A percentile compares a stretch with the other conserved stretches of the same genome.
Conservation (phyloP, 2,113 vertebrate species). For the Steatornis caripensis region DNA sequence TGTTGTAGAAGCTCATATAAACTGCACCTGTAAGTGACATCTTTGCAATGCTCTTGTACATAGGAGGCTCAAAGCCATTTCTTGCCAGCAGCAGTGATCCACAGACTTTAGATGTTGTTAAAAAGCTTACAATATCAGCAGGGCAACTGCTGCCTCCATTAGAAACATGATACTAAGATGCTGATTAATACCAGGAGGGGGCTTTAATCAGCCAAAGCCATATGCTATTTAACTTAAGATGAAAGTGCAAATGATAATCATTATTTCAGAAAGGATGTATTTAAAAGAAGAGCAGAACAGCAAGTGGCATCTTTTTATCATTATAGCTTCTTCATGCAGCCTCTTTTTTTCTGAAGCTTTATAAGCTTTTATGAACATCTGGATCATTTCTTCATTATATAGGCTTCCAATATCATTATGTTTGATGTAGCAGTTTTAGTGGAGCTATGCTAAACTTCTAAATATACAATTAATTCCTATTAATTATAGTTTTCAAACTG, state of each 20-base stretch:
- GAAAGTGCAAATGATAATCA: constrained; percentile 77
- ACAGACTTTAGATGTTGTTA: constrained; percentile 64
- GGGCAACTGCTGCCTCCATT: constrained; percentile 70
- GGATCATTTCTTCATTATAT: constrained; percentile 69
- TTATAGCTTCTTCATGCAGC: constrained; percentile 55
- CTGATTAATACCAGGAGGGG: constrained; percentile 80
- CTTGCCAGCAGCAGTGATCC: constrained; percentile 62
- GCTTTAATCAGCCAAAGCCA: constrained; percentile 75
- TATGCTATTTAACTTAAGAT: constrained; percentile 77
- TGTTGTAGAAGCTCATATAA: constrained; percentile 28
- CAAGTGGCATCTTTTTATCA: constrained; percentile 74
- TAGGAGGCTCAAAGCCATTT: constrained; percentile 62
- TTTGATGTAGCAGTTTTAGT: constrained; percentile 49
- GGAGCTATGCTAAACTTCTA: constrained; percentile 58
- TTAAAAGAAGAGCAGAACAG: constrained; percentile 73
- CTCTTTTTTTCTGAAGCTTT: constrained; percentile 49
- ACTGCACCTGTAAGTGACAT: constrained; percentile 59
- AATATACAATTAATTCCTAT: constrained; percentile 75
- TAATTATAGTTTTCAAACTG: constrained; percentile 77
- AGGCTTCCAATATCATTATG: constrained; percentile 46
- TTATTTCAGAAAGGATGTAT: constrained; percentile 72
- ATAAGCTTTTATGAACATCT: constrained; percentile 68
- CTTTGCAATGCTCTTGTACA: constrained; percentile 41
- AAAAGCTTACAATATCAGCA: constrained; percentile 69
- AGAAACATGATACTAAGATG: constrained; percentile 71